Base-by-base conservation (phyloP, 2,888 invertebrate species). In the Teleiodes luculella region DNA sequence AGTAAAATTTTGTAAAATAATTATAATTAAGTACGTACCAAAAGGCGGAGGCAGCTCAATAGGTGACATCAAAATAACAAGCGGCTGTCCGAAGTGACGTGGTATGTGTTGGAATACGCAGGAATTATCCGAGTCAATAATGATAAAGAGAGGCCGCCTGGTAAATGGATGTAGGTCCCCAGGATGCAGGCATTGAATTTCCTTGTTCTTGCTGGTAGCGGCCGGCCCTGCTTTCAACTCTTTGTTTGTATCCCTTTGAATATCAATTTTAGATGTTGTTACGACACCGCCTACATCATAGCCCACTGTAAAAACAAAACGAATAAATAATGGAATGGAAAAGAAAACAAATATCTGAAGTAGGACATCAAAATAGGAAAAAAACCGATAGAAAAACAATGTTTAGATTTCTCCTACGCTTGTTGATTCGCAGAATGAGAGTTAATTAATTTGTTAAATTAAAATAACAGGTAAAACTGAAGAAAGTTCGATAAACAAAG, bases 121-220 rank as follows among this genome's bases (percentile, higher is more conserved):
- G 73, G 97, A 97, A 89, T 98, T 98, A 88, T 98, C 97, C 63
- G 98, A 98, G 83, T 98, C 98, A 64, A 98, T 94, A 62, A 98
- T 95, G 57, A 98, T 92, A 87, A 98, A 97, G 59, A 98, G 91
- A 31, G 98, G 98, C 72, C 96, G 94, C 67, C 98, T 92, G 14
- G 97, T 97, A 88, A 96, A 98, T 1, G 98, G 96, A 80, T 95
- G 95, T 59, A 98, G 86, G 83, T 98, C 98, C 58, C 97, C 98
- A 30, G 98, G 98, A 81, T 98, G 96, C 62, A 98, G 91, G 78
- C 95, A 94, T 77, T 94, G 94, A 45, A 91, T 92, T 74, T 95
- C 95, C 77, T 94, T 95, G 60, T 60, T 54, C 47, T 74, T 78
- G 0, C 63, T 20, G 1, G 55, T 8, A 0, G 54, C 5, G 0